Evolutionary conservation across 2,888 invertebrate genomes (phyloP).

Genomic region (Tribolium freemani): DNA sequence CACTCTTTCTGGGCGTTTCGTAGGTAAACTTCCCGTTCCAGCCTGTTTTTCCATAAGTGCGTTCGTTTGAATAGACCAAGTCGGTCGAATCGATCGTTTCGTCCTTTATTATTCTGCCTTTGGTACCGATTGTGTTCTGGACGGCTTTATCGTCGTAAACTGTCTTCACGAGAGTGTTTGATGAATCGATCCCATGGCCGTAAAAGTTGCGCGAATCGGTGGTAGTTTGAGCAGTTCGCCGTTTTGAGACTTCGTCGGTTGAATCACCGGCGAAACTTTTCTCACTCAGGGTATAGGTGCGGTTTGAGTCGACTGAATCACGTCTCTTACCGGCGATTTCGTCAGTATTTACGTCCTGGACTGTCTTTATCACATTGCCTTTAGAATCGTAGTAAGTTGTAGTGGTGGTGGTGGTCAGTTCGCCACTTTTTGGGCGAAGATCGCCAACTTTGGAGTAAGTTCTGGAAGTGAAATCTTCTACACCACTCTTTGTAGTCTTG

Average conservation of each 20-base stretch:
- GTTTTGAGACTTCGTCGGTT: slow-evolving; percentile 56
- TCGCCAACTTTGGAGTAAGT: slow-evolving; percentile 63
- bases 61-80: slow-evolving; percentile 64
- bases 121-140: slow-evolving; percentile 65
- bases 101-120: slow-evolving; percentile 69
- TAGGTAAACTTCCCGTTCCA: slow-evolving; percentile 66
- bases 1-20: slow-evolving; percentile 54
- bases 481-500: neutral
- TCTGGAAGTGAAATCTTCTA: slow-evolving; percentile 47
- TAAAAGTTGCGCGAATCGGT: slow-evolving; percentile 63
- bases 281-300: slow-evolving; percentile 15
- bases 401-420: slow-evolving; percentile 47
- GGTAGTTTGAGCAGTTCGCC: slow-evolving; percentile 52
- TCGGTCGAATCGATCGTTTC: slow-evolving; percentile 68
- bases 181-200: slow-evolving; percentile 61
- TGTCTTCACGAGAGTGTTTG: slow-evolving; percentile 59
- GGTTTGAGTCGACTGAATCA: slow-evolving; percentile 11
- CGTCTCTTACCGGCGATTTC: neutral
- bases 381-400: slow-evolving; percentile 57
- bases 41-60: slow-evolving; percentile 65
- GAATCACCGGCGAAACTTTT: slow-evolving; percentile 55
- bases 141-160: slow-evolving; percentile 64
- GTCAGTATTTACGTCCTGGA: neutral
- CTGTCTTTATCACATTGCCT: slow-evolving; percentile 15
- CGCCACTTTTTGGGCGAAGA: neutral